Percentiles rank a stretch among this genome's conserved stretches.
These are phyloP conservation scores for Piliocolobus tephrosceles DNA, from an alignment of 2,113 vertebrate genomes.

Conservation along the genomic window DNA sequence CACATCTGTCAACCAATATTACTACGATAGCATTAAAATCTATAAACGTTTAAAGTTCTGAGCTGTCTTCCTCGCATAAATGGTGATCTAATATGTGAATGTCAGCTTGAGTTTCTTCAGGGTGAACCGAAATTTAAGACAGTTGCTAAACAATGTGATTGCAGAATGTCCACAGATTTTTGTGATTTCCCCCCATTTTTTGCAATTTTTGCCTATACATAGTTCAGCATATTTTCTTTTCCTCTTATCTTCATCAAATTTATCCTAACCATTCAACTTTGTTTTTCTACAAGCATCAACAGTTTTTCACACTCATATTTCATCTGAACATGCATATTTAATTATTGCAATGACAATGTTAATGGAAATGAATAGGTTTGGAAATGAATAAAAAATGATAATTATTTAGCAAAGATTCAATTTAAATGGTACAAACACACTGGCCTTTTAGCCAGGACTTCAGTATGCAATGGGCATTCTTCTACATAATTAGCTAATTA, in stretches of 20 bases:
- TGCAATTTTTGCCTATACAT: neutral
- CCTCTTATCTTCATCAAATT: neutral
- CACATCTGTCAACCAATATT: neutral
- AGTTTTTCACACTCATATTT: slow-evolving; percentile 5
- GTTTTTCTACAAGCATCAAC: slow-evolving; percentile 11
- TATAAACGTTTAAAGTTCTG: slow-evolving; percentile 14
- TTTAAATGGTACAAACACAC: neutral
- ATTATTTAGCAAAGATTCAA: neutral
- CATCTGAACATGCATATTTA: neutral
- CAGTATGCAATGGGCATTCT: neutral
- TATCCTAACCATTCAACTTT: neutral
- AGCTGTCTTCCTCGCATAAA: neutral
- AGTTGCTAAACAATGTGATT: slow-evolving; percentile 37
- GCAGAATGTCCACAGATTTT: neutral
- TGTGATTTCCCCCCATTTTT: neutral
- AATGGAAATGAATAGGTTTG: neutral
- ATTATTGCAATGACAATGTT: neutral
- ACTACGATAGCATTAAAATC: neutral
- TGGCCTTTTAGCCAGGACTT: neutral
- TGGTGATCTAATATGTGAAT: neutral
- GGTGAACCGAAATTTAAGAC: neutral
- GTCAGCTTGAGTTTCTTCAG: slow-evolving; percentile 33
- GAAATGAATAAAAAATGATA: neutral
- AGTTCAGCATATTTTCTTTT: slow-evolving; percentile 11
- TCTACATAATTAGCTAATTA: neutral